Evolutionary conservation across 2,797 vertebrate species (phyloP), one percentile per base, ranked within the genome.

Genomic region (Neosilurus mollespiculum): DNA sequence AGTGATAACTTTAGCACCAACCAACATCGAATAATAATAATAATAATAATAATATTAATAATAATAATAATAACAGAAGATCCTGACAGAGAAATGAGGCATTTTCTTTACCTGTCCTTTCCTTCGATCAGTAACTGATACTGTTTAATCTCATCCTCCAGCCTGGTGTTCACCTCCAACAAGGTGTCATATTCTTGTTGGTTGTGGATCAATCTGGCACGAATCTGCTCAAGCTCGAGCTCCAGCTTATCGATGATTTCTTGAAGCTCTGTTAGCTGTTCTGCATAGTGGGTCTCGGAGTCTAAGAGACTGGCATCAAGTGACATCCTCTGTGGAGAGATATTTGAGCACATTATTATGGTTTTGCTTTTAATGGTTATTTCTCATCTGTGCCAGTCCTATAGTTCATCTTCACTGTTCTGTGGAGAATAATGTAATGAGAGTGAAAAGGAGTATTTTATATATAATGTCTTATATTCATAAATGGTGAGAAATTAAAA

Each of bases 111-210:
- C 81, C 81, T 78, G 37, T 75, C 82, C 22, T 93, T 94, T 0
- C 93, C 96, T 26, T 97, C 95, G 93, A 98, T 64, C 88, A 97
- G 93, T 86, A 93, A 94, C 86, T 91, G 96, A 93, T 98, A 98
- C 0, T 96, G 94, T 54, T 93, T 90, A 3, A 98, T 98, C 92
- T 98, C 97, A 93, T 92, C 91, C 89, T 97, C 96, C 92, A 98
- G 92, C 0, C 93, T 90, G 0, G 93, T 94, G 88, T 97, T 97
- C 76, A 97, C 88, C 0, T 97, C 96, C 73, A 98, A 92, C 71
- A 98, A 89, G 79, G 90, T 90, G 81, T 92, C 89, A 88, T 97
- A 97, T 16, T 97, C 96, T 0, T 92, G 92, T 84, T 89, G 91
- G 93, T 96, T 96, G 37, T 89, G 88, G 65, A 95, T 95, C 61